phyloP scores from a whole-genome alignment of 2,113 vertebrate species.

The Oncorhynchus gorbuscha region DNA sequence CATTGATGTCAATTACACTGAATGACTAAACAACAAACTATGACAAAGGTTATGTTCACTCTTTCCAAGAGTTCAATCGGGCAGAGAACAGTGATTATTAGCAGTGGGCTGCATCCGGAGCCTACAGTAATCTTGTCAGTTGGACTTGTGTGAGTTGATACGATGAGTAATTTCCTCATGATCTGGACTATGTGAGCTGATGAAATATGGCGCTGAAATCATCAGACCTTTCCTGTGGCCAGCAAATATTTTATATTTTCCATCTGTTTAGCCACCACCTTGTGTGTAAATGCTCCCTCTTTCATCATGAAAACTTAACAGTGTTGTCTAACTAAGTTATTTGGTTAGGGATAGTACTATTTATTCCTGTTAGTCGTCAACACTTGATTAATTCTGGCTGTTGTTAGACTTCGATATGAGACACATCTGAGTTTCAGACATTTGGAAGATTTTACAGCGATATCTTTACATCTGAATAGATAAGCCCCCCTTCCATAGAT shows the following conservation, averaged over 20 bases:
- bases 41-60: no score
- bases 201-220: constrained; percentile 19
- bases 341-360: neutral
- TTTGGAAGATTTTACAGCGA: constrained; percentile 55
- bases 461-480: constrained; percentile 55
- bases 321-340: neutral
- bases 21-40: no score
- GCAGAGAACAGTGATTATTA: constrained; percentile 1
- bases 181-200: constrained; percentile 11
- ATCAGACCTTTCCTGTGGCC: constrained; percentile 28
- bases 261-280: neutral
- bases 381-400: constrained; percentile 45
- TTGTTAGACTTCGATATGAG: constrained; percentile 33
- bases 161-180: constrained; percentile 38
- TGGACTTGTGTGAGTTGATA: neutral
- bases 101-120: neutral
- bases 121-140: constrained; percentile 12
- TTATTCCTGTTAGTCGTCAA: neutral
- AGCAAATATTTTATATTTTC: constrained; percentile 23
- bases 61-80: no score
- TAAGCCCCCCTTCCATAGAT: constrained; percentile 33
- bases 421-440: constrained; percentile 62
- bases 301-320: neutral
- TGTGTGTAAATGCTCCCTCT: neutral
- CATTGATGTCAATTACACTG: no score